A percentile compares a stretch with the other conserved stretches of the same genome.
phyloP scores from a whole-genome alignment of 2,888 invertebrate species.

The Chrysotoxum bicinctum region DNA sequence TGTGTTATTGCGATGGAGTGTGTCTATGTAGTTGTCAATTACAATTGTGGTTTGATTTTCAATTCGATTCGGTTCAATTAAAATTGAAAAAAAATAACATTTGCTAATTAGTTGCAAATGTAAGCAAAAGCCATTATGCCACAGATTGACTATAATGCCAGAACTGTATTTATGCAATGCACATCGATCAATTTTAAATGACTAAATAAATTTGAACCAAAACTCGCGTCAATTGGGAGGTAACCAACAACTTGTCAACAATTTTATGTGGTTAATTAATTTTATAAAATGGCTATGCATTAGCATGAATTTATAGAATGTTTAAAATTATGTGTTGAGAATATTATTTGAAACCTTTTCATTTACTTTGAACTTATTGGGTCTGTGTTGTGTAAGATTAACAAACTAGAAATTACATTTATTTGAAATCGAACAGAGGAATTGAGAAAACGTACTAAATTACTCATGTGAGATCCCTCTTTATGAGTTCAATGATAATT shows the following conservation, averaged over 20 bases:
- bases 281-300: neutral
- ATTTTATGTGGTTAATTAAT: constrained; percentile 21
- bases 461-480: too few relatives aligned
- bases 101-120: constrained; percentile 54
- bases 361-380: too few relatives aligned
- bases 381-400: too few relatives aligned
- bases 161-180: neutral
- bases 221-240: neutral
- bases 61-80: constrained; percentile 60
- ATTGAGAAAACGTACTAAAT: too few relatives aligned
- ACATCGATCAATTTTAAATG: constrained; percentile 6
- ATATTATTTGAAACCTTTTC: too few relatives aligned
- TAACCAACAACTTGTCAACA: constrained; percentile 16
- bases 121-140: constrained; percentile 28
- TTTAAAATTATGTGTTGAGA: too few relatives aligned
- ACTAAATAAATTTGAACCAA: constrained; percentile 17
- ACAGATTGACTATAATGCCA: constrained; percentile 25
- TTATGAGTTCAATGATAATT: too few relatives aligned
- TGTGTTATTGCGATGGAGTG: constrained; percentile 13
- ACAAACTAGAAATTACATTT: too few relatives aligned
- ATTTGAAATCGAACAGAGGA: too few relatives aligned
- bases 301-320: neutral
- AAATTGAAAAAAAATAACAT: constrained; percentile 30
- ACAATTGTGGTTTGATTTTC: constrained; percentile 65
- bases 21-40: constrained; percentile 51